phyloP scores from a whole-genome alignment of 2,113 vertebrate species.

The Emydura subglobosa region DNA sequence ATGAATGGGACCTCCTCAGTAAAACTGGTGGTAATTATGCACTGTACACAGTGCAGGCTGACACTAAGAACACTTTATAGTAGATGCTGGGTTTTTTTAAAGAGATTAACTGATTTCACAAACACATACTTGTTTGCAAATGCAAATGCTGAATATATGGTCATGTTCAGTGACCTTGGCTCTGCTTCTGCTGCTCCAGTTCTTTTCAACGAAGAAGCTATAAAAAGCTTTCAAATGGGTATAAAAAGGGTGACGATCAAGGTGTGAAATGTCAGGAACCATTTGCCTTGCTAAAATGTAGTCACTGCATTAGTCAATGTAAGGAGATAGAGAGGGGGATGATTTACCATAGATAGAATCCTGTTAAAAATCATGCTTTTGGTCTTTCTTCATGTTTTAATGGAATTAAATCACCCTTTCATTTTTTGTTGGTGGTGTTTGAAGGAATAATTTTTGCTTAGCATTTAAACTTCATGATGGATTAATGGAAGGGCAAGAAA shows the following conservation, averaged over 20 bases:
- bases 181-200: neutral
- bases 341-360: neutral
- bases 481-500: neutral
- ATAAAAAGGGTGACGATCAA: slow-evolving; percentile 28
- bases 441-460: slow-evolving; percentile 8
- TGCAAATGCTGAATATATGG: neutral
- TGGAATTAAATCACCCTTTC: neutral
- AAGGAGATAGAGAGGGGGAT: neutral
- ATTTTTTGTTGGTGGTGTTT: neutral
- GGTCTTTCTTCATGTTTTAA: slow-evolving; percentile 6
- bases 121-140: neutral
- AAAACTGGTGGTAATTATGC: slow-evolving; percentile 19
- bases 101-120: slow-evolving; percentile 9
- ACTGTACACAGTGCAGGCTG: neutral
- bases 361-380: neutral
- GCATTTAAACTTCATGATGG: neutral
- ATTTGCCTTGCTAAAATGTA: slow-evolving; percentile 37
- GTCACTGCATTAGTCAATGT: neutral
- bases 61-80: slow-evolving; percentile 11
- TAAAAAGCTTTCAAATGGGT: neutral
- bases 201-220: neutral
- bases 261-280: slow-evolving; percentile 15
- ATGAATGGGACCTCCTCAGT: slow-evolving; percentile 40
- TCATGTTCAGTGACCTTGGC: neutral
- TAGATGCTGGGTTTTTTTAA: neutral